Conservation (phyloP, 2,113 vertebrate genomes). For the Pseudorasbora parva region DNA sequence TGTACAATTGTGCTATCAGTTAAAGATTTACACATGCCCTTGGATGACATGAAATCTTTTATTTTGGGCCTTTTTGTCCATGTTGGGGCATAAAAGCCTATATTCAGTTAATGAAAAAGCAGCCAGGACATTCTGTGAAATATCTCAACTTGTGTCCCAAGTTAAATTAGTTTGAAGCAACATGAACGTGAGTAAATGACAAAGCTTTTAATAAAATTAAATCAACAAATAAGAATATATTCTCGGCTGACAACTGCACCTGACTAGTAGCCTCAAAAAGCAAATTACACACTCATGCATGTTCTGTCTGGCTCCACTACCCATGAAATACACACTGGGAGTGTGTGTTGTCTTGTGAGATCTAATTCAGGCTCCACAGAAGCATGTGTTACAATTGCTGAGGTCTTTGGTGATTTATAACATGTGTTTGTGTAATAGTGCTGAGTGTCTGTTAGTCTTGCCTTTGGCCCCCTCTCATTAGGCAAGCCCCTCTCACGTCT, state of each 20-base stretch:
- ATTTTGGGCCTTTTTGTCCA: too few relatives aligned
- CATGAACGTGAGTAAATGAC: not conserved
- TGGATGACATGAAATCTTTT: not conserved
- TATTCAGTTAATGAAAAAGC: not conserved
- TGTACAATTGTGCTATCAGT: not conserved
- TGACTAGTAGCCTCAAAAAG: not conserved
- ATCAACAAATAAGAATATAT: not conserved
- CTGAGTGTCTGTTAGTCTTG: slow-evolving; percentile 4
- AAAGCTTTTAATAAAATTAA: not conserved
- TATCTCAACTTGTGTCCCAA: not conserved
- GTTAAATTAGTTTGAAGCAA: not conserved
- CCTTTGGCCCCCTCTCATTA: slow-evolving; percentile 31
- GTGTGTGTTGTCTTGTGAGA: slow-evolving; percentile 27
- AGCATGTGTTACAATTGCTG: slow-evolving; percentile 20
- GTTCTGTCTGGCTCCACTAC: not conserved
- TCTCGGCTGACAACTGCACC: not conserved
- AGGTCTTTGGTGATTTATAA: slow-evolving; percentile 11
- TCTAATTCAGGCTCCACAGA: not conserved
- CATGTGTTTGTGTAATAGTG: slow-evolving; percentile 23
- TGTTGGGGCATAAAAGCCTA: not conserved
- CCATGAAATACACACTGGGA: not conserved
- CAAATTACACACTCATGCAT: not conserved
- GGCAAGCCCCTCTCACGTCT: slow-evolving; percentile 14
- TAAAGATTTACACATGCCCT: not conserved
- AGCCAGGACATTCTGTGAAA: not conserved